These are phyloP conservation scores for Falco rusticolus DNA, from an alignment of 2,797 vertebrate species.

Conservation along the genomic window DNA sequence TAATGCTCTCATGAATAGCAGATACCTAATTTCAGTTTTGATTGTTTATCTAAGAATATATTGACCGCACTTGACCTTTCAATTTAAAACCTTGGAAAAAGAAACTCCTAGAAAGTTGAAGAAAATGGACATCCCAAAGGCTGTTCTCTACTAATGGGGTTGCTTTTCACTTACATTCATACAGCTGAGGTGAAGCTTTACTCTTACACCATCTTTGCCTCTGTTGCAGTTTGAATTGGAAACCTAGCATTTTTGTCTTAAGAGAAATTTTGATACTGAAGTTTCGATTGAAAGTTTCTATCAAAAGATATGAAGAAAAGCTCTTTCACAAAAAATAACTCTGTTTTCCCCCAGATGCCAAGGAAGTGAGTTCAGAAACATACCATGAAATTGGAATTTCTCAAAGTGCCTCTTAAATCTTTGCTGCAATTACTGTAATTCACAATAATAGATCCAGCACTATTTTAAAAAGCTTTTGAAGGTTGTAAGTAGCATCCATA, in stretches of 20 bases:
- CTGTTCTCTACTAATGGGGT: accelerated
- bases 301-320: constrained; percentile 59
- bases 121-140: not conserved
- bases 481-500: constrained; percentile 76
- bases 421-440: constrained; percentile 80
- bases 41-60: not conserved
- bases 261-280: constrained; percentile 26
- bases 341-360: constrained; percentile 47
- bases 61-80: not conserved
- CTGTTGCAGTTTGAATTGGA: constrained; percentile 36
- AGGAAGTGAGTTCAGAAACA: constrained; percentile 66
- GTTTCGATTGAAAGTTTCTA: constrained; percentile 58
- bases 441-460: constrained; percentile 75
- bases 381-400: constrained; percentile 74
- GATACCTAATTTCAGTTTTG: not conserved
- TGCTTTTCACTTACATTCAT: not conserved
- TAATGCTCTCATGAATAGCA: not conserved
- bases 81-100: not conserved
- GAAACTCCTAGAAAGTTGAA: not conserved
- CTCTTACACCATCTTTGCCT: not conserved
- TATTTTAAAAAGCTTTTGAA: constrained; percentile 82
- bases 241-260: not conserved
- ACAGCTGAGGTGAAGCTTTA: not conserved
- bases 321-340: constrained; percentile 67
- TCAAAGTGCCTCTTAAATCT: constrained; percentile 79